Evolutionary conservation across 2,888 invertebrate species (phyloP).

Genomic region (Onthophagus sagittarius): DNA sequence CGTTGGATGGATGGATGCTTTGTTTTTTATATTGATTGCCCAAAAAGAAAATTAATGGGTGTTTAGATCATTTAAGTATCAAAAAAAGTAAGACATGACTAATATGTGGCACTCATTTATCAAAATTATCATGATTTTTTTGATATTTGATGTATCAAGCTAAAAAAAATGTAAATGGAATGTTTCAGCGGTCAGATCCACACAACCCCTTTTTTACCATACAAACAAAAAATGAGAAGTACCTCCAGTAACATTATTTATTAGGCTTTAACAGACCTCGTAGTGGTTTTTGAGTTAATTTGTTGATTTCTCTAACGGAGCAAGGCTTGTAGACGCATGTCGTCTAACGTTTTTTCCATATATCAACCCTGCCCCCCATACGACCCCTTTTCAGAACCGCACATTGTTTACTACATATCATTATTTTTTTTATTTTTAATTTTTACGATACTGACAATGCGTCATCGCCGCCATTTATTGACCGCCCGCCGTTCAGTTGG

Average conservation of each 20-base stretch:
- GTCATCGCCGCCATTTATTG: not conserved
- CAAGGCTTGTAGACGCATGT: slow-evolving; percentile 45
- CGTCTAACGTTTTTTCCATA: slow-evolving; percentile 51
- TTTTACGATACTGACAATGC: not conserved
- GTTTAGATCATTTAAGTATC: not conserved
- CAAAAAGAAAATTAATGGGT: not conserved
- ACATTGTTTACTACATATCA: not conserved
- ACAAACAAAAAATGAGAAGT: not conserved
- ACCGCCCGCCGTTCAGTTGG: not conserved
- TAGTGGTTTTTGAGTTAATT: slow-evolving; percentile 26
- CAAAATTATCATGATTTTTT: not conserved
- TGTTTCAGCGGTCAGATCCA: slow-evolving; percentile 30
- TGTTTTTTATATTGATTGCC: not conserved
- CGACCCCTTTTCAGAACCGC: not conserved
- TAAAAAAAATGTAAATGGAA: not conserved
- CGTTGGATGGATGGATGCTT: not conserved
- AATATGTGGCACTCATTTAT: no score
- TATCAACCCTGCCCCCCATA: slow-evolving; percentile 41
- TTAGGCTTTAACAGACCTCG: slow-evolving; percentile 39
- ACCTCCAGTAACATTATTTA: slow-evolving; percentile 15
- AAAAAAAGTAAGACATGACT: no score
- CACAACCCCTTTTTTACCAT: not conserved
- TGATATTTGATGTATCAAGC: not conserved
- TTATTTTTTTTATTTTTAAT: no score
- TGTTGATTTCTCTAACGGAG: slow-evolving; percentile 37